Percentiles rank a stretch among this genome's conserved stretches.
Evolutionary conservation across 1,140 invertebrate species (phyloP).

Genomic region (Dendroctonus valens): DNA sequence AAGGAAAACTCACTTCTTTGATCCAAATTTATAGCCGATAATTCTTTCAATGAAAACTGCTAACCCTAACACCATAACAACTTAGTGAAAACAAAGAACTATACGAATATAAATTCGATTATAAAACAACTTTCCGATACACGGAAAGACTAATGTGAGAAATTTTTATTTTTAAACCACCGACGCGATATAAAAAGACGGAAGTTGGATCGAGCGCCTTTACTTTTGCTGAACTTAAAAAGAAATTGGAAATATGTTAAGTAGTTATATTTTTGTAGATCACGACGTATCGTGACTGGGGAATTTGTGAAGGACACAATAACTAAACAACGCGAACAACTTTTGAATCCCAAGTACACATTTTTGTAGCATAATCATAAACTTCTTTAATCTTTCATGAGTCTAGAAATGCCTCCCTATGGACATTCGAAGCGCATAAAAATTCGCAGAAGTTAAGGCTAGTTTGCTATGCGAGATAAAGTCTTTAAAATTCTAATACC

Average conservation of each 20-base stretch:
- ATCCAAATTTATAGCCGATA: slow-evolving; percentile 11
- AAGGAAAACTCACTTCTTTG: background rate
- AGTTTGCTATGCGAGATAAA: background rate
- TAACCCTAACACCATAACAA: slow-evolving; percentile 9
- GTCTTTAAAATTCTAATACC: slow-evolving; percentile 13
- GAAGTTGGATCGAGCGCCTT: background rate
- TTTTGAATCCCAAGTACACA: too few species aligned
- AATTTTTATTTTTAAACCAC: slow-evolving; percentile 14
- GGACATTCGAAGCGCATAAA: too few species aligned
- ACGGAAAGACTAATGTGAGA: slow-evolving; percentile 10
- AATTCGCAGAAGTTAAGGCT: background rate
- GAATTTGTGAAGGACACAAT: too few species aligned
- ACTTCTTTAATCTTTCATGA: too few species aligned
- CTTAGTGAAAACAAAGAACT: background rate
- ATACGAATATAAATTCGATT: background rate
- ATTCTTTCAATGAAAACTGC: slow-evolving; percentile 5
- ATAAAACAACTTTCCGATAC: slow-evolving; percentile 10
- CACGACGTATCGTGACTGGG: too few species aligned
- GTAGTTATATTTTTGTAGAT: too few species aligned
- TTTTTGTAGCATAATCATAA: too few species aligned
- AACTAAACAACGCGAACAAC: too few species aligned
- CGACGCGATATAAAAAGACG: slow-evolving; percentile 6
- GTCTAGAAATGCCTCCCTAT: too few species aligned
- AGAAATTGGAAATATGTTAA: too few species aligned
- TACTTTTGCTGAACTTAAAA: background rate